A percentile compares a stretch with the other conserved stretches of the same genome.
These are phyloP conservation scores for Ichneumon xanthorius DNA, from an alignment of 2,888 invertebrate genomes.

Conservation along the genomic window DNA sequence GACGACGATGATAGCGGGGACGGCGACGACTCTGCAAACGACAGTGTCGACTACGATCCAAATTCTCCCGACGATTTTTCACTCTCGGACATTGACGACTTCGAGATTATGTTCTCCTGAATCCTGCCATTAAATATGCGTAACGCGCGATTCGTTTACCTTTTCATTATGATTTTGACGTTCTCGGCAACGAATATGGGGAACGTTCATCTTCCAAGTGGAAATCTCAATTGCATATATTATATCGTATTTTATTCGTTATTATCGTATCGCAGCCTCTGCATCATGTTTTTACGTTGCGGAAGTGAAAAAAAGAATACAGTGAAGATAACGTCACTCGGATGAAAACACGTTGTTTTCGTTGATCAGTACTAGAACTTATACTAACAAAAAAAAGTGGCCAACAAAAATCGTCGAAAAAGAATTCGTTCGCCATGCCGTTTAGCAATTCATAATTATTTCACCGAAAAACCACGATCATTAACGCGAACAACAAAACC, in stretches of 20 bases:
- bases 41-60: constrained; percentile 77
- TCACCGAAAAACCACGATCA: not conserved
- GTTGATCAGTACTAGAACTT: not conserved
- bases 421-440: not conserved
- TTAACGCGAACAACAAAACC: not conserved
- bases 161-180: constrained; percentile 24
- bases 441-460: constrained; percentile 3
- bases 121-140: constrained; percentile 56
- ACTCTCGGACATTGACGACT: constrained; percentile 79
- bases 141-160: constrained; percentile 16
- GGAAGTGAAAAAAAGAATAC: not conserved
- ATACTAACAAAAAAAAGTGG: not conserved
- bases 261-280: constrained; percentile 11
- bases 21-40: constrained; percentile 79
- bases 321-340: constrained; percentile 15
- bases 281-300: constrained; percentile 17
- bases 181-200: constrained; percentile 10
- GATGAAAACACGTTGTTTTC: not conserved
- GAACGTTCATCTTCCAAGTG: constrained; percentile 19
- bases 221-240: constrained; percentile 15
- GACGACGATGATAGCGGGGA: constrained; percentile 79
- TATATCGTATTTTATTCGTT: constrained; percentile 32
- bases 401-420: not conserved
- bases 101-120: constrained; percentile 79
- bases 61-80: constrained; percentile 77